Evolutionary conservation across 2,797 vertebrate species (phyloP).

Genomic region (Crenuchus spilurus): DNA sequence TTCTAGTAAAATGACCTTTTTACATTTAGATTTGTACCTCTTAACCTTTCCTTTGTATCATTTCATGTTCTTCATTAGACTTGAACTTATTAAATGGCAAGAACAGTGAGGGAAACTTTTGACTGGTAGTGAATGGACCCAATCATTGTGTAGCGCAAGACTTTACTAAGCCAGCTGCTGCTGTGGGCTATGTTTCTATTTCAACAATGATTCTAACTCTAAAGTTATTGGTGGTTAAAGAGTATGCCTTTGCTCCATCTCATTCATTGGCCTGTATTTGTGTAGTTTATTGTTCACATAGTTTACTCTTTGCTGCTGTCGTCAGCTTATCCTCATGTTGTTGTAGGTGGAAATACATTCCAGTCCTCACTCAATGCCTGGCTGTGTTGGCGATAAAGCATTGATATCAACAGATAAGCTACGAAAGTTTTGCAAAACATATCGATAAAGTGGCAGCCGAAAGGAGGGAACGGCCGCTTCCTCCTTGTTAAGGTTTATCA

Average conservation of each 20-base stretch:
- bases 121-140: too few species aligned
- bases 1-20: too few species aligned
- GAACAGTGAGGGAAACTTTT: too few species aligned
- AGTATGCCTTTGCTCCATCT: not conserved
- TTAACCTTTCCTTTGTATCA: too few species aligned
- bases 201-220: too few species aligned
- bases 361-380: not conserved
- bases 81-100: too few species aligned
- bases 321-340: not conserved
- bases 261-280: too few species aligned
- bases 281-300: not conserved
- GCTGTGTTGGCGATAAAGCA: not conserved
- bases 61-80: too few species aligned
- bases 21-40: too few species aligned
- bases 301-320: not conserved
- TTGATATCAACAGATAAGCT: not conserved
- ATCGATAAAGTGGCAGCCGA: not conserved
- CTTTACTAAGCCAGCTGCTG: too few species aligned
- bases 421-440: not conserved
- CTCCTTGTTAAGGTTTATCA: constrained; percentile 80
- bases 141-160: too few species aligned
- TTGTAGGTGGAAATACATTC: not conserved
- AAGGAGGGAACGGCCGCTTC: constrained; percentile 67
- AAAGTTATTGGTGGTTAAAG: not conserved
- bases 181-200: not conserved